Base-by-base conservation (phyloP, 2,113 vertebrate species). In the Myocastor coypus region DNA sequence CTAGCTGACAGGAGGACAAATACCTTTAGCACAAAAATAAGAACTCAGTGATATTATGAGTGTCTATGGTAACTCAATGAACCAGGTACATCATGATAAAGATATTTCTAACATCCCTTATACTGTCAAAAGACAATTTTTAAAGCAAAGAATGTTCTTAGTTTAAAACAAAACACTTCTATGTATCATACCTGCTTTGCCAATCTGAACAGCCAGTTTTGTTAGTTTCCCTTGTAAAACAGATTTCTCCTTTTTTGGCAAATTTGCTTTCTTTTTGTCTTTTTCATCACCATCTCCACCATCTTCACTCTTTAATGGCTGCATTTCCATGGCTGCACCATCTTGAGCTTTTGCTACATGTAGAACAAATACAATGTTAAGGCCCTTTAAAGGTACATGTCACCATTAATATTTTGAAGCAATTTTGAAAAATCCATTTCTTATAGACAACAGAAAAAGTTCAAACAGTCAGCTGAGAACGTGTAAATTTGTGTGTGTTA, bases 311-410 rank as follows among this genome's bases (percentile, higher is more conserved):
- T 99, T 99, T 92, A 99, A 98, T 19, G 99, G 99, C 71, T 99
- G 99, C 99, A 99, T 99, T 98, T 99, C 99, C 99, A 99, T 99
- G 55, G 99, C 99, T 91, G 99, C 99, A 63, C 99, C 99, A 97
- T 99, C 99, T 97, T 99, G 99, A 94, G 99, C 99, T 99, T 99
- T 99, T 98, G 99, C 99, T 99, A 95, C 52, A 91, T 94, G 80
- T 92, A 95, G 42, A 96, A 34, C 12, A 97, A 94, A 97, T 3
- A 42, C 3, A 81, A 95, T 17, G 46, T 96, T 28, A 92, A 11
- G 50, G 85, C 37, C 84, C 81, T 87, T 91, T 87, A 87, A 94
- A 91, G 52, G 69, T 5, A 96, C 34, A 61, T 2, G 69, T 55
- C 50, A 69, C 6, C 63, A 30, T 16, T 89, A 63, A 85, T 32